A percentile compares a stretch with the other conserved stretches of the same genome.
Evolutionary conservation across 35 echinoderm and acorn worm species (phyloP).

Genomic region (Ptychodera flava): DNA sequence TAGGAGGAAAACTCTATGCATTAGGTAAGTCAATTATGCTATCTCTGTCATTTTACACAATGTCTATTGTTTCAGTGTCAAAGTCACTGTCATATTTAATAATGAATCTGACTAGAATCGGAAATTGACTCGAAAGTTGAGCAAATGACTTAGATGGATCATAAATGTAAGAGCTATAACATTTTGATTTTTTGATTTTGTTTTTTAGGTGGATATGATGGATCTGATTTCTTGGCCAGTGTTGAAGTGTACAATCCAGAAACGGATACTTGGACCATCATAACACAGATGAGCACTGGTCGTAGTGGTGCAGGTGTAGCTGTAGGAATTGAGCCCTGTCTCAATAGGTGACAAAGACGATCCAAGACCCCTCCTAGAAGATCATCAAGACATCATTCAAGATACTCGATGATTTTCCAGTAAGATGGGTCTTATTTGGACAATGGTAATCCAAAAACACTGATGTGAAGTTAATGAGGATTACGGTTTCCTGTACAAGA

Average conservation of each 20-base stretch:
- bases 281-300: slow-evolving; percentile 86
- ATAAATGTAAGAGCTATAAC: too few relatives aligned
- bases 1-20: slow-evolving; percentile 88
- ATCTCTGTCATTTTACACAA: too few relatives aligned
- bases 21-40: slow-evolving; percentile 58
- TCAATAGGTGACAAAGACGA: background rate
- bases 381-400: background rate
- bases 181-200: too few relatives aligned
- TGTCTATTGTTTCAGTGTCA: too few relatives aligned
- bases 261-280: slow-evolving; percentile 48
- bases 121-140: too few relatives aligned
- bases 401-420: background rate
- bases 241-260: slow-evolving; percentile 90
- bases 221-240: slow-evolving; percentile 80
- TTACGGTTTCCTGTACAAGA: too few relatives aligned
- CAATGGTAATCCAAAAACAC: too few relatives aligned
- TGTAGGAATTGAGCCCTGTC: slow-evolving; percentile 85
- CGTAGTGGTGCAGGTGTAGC: slow-evolving; percentile 86
- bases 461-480: too few relatives aligned
- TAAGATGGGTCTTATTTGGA: background rate
- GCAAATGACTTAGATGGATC: too few relatives aligned
- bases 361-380: background rate
- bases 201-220: slow-evolving; percentile 91
- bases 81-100: too few relatives aligned
- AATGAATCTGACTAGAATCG: too few relatives aligned